Evolutionary conservation across 2,113 vertebrate species (phyloP), one percentile per base, ranked within the genome.

Genomic region (Oxygymnocypris stewartii): DNA sequence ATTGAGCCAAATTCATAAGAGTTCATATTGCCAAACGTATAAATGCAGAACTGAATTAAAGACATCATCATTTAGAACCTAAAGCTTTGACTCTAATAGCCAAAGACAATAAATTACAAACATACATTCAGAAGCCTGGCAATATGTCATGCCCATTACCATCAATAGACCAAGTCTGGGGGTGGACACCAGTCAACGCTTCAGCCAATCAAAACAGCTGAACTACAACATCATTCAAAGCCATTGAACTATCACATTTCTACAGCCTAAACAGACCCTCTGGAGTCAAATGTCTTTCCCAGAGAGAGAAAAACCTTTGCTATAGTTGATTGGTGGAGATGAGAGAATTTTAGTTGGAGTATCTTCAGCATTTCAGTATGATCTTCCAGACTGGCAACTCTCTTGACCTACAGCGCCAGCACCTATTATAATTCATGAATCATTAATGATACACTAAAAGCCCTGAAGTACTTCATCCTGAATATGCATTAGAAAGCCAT

Each of bases 401-500:
- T 81, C n/a, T 10, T 16, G 40, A 65, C 79, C 59, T 47, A 6
- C 57, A 65, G 79, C 4, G 4, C 61, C 12, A 61, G 7, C n/a
- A 8, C 12, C 20, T 63, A 28, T 31, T 37, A 6, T 54, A 77
- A 71, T 16, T 44, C 23, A 71, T 57, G 76, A 28, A 78, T 84
- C 35, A 44, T 37, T 59, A 79, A 69, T 83, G 61, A 44, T 18
- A 20, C 37, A 44, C 57, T 25, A 61, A 59, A 11, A 47, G 14
- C 23, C 42, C 40, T 18, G 31, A 54, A 71, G 49, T 20, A 18
- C 31, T 61, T 28, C 31, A n/a, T 28, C 28, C 44, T 57, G 42
- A 69, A 63, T 59, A 80, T 87, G 77, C 57, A 81, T 40, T 87
- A 80, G 25, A 79, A 65, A 82, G 11, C 61, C 80, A 69, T 82